Base-by-base conservation (phyloP, 2,797 vertebrate species). In the Halcyon badia region DNA sequence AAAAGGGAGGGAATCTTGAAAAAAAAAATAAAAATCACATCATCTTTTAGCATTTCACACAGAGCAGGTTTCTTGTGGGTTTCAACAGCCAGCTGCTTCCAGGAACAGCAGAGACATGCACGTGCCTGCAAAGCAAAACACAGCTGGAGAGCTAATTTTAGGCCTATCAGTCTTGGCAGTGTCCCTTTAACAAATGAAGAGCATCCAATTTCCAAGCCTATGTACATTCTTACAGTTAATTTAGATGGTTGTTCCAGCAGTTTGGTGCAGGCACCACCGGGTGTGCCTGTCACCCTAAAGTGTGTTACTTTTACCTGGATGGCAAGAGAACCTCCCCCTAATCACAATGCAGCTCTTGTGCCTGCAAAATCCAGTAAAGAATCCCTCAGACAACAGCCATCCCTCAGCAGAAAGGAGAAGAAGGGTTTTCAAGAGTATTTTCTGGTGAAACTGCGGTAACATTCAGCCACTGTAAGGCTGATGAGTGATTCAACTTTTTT, bases 131-230 rank as follows among this genome's bases (percentile, higher is more conserved):
- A 98, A 96, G 90, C 95, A 97, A 97, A 98, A 98, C 96, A 98
- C 97, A 98, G 97, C 98, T 98, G 98, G 97, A 85, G 94, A 95
- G 96, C 92, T 98, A 98, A 98, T 97, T 98, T 98, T 98, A 98
- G 97, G 83, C 82, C 94, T 80, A 94, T 76, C 62, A 97, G 92
- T 89, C 89, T 95, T 98, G 97, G 95, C 96, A 97, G 68, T 87
- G 56, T 96, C 97, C 96, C 71, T 96, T 90, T 95, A 89, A 86
- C 89, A 94, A 95, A 49, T 78, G 82, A 97, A 92, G 19, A 66
- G 70, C 69, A 76, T 70, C 90, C 2, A 5, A 52, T 90, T 96
- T 92, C 89, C 72, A 60, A 49, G 75, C 41, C 16, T 83, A 85
- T 25, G 44, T 52, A 69, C 64, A 76, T 77, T 94, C 92, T 79